Conservation (phyloP, 2,888 invertebrate species). For the Erpobdella octoculata region DNA sequence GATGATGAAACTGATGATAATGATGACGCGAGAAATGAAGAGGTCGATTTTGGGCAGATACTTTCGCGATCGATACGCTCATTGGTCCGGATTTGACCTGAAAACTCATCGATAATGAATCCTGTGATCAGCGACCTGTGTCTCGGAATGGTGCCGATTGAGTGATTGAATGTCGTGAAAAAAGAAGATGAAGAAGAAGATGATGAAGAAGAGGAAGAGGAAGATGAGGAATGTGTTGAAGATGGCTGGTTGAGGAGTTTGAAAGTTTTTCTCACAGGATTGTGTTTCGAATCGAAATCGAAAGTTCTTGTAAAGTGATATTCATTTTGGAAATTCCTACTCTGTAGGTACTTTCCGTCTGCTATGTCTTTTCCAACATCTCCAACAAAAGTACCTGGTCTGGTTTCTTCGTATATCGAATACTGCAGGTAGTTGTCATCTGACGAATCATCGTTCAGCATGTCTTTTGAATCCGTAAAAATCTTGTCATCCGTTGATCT, state of each 20-base stretch:
- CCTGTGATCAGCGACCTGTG: neutral
- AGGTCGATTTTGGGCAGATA: conserved; percentile 20
- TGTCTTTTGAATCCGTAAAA: too few relatives aligned
- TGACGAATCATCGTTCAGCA: neutral
- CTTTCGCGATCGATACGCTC: conserved; percentile 34
- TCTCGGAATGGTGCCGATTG: too few relatives aligned
- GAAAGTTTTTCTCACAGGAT: neutral
- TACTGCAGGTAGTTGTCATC: neutral
- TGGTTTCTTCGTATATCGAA: neutral
- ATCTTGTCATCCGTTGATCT: too few relatives aligned
- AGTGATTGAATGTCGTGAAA: neutral
- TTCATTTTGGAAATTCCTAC: neutral
- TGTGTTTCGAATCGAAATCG: too few relatives aligned
- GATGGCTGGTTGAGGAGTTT: conserved; percentile 7
- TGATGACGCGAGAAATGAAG: neutral
- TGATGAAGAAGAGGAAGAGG: neutral
- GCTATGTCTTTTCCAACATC: neutral
- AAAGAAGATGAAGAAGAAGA: neutral
- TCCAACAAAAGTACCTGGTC: neutral
- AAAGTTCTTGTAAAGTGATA: too few relatives aligned
- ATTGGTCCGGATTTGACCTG: conserved; percentile 32
- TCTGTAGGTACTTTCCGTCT: neutral
- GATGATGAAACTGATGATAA: neutral
- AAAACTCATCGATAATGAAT: conserved; percentile 27
- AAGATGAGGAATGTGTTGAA: neutral